Conservation (phyloP, 1,140 invertebrate species). For the Heliconius eleuchia region DNA sequence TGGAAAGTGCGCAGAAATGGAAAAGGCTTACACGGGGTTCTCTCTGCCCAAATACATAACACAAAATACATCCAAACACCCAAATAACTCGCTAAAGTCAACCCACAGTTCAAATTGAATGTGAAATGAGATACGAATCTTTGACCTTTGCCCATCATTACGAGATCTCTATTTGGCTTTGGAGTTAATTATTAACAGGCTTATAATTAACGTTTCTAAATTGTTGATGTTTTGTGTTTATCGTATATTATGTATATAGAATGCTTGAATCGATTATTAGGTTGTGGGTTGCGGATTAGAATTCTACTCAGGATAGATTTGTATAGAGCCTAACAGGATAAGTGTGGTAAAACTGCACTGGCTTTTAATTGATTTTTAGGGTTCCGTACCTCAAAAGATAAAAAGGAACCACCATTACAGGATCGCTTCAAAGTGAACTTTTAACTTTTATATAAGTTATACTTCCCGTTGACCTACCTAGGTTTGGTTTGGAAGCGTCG, state of each 20-base stretch:
- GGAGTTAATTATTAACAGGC: neutral
- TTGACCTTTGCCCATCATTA: neutral
- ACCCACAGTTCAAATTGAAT: constrained; percentile 4
- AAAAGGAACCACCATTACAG: no score
- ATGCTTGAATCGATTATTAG: neutral
- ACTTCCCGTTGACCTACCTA: no score
- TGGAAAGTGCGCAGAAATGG: neutral
- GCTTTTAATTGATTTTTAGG: no score
- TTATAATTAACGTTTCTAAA: neutral
- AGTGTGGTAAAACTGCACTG: no score
- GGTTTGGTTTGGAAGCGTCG: no score
- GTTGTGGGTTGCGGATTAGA: neutral
- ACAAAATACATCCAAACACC: neutral
- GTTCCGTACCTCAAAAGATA: no score
- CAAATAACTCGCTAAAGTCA: constrained; percentile 2
- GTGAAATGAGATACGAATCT: constrained; percentile 15
- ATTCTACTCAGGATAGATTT: neutral
- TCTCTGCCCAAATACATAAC: neutral
- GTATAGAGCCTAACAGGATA: no score
- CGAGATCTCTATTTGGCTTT: constrained; percentile 6
- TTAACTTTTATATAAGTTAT: no score
- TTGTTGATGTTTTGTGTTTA: neutral
- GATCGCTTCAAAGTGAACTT: neutral
- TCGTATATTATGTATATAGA: neutral
- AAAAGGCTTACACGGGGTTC: neutral